phyloP scores from a whole-genome alignment of 2,113 vertebrate genomes.

The Tyrannus savana region DNA sequence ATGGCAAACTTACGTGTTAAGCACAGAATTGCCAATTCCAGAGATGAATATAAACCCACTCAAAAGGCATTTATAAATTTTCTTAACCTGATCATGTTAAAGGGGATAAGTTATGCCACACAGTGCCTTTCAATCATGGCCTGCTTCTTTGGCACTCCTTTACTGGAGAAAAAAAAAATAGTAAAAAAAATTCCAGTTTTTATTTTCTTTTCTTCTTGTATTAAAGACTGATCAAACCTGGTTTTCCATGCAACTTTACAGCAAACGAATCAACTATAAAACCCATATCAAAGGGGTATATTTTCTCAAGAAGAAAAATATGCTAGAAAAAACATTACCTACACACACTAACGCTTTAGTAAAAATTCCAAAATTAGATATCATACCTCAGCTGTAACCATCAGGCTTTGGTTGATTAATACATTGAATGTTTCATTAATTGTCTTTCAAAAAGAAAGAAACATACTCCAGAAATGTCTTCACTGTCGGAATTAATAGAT shows the following conservation, averaged over 20 bases:
- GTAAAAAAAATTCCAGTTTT: not conserved
- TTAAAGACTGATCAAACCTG: not conserved
- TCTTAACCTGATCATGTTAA: not conserved
- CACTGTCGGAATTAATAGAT: not conserved
- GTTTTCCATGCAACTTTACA: not conserved
- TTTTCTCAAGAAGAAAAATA: not conserved
- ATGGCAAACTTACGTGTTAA: not conserved
- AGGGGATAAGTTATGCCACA: not conserved
- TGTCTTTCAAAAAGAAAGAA: not conserved
- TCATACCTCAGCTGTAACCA: not conserved
- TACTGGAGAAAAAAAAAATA: not conserved
- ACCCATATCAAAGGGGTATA: not conserved
- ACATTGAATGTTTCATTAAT: not conserved
- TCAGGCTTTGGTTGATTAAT: not conserved
- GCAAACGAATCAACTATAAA: not conserved
- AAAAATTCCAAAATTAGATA: not conserved
- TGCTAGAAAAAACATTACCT: not conserved
- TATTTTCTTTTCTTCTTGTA: not conserved
- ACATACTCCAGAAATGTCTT: not conserved
- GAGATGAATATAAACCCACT: not conserved
- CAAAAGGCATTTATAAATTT: not conserved
- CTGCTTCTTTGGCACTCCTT: not conserved
- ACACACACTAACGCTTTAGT: not conserved
- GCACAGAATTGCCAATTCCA: not conserved
- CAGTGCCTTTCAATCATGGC: fast-evolving